Base-by-base conservation (phyloP, 2,888 invertebrate species). In the Pseudococcus longispinus region DNA sequence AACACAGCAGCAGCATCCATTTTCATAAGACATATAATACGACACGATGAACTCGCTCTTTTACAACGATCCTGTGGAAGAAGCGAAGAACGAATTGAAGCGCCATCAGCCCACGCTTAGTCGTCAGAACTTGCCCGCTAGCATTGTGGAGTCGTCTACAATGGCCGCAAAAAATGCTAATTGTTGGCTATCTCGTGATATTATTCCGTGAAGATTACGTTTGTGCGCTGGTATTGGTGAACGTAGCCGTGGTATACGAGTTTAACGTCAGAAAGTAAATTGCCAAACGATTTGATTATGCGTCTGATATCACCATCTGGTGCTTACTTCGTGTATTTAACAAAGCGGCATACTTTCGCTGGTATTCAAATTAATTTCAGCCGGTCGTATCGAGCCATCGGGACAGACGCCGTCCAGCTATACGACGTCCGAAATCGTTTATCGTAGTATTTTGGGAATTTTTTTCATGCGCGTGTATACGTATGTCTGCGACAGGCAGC, bases 151-250 rank as follows among this genome's bases (percentile, higher is more conserved):
- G 77, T 42, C 77, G 77, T 80, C 77, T 80, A 80, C 77, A 80
- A 29, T 80, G 77, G 77, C 77, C 77, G 77, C 77, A 80, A 80
- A 80, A 80, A 80, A 80, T 80, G 77, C 77, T 80, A 80, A 80
- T 80, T 80, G 77, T 80, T 42, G 77, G 77, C 77, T 80, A 80
- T 80, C 70, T 70, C 77, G 77, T 80, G 77, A 80, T 80, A 80
- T 80, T 80, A 80, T 80, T 80, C 29, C 42, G 37, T 80, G 9
- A n/a, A 80, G 77, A 42, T 80, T 42, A 42, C 29, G 77, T 18
- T 18, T 42, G 77, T 42, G 77, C 18, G 42, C 20, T 20, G 18
- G 77, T 80, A 15, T 42, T 8, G 60, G 51, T n/a, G n/a, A n/a
- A n/a, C n/a, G 51, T 51, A n/a, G 13, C 51, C 23, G 60, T 60